A percentile compares a stretch with the other conserved stretches of the same genome.
These are phyloP conservation scores for Sebastes ruberrimus DNA, from an alignment of 2,797 vertebrate genomes.

Conservation along the genomic window DNA sequence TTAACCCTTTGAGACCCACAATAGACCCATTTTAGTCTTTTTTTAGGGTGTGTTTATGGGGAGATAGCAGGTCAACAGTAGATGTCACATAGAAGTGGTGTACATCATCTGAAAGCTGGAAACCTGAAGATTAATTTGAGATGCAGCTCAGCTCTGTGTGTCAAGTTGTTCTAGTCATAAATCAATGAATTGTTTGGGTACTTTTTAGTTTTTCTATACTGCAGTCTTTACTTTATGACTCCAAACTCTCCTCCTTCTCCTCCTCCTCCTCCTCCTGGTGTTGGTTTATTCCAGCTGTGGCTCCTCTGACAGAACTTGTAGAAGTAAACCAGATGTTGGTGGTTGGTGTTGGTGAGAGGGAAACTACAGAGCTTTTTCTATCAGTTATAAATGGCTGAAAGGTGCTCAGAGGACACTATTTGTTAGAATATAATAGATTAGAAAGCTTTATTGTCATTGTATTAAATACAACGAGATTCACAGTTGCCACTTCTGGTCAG, in stretches of 20 bases:
- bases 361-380: not conserved
- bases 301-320: conserved; percentile 38
- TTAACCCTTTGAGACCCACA: too few species aligned
- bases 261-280: not conserved
- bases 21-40: too few species aligned
- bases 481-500: too few species aligned
- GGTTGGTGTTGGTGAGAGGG: not conserved
- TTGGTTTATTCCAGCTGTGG: conserved; percentile 48
- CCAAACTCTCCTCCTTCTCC: conserved; percentile 2
- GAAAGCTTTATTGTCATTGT: too few species aligned
- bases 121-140: too few species aligned
- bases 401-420: not conserved
- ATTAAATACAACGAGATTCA: too few species aligned
- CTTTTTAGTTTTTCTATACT: not conserved
- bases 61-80: too few species aligned
- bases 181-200: not conserved
- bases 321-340: conserved; percentile 59
- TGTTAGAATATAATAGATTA: not conserved
- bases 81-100: too few species aligned
- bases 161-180: too few species aligned
- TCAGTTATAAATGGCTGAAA: not conserved
- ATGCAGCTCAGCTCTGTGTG: too few species aligned
- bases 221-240: conserved; percentile 2
- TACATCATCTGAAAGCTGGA: too few species aligned
- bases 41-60: too few species aligned